Percentiles rank a stretch among this genome's conserved stretches.
Evolutionary conservation across 2,113 vertebrate genomes (phyloP).

Genomic region (Chaenocephalus aceratus): DNA sequence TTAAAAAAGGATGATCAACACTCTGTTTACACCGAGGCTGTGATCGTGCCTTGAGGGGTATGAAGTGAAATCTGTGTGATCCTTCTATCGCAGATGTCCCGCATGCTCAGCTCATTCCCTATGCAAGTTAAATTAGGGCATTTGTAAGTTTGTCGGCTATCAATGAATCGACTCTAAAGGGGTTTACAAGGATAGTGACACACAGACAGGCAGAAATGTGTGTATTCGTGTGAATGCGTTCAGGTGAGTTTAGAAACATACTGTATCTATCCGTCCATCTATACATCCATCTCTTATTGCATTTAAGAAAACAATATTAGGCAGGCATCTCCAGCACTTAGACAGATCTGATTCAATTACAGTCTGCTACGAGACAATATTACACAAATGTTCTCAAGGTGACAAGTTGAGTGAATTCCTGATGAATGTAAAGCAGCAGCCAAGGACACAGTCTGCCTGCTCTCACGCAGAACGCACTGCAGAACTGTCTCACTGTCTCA

Average conservation of each 20-base stretch:
- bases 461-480: conserved; percentile 50
- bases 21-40: conserved; percentile 31
- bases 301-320: conserved; percentile 29
- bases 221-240: background rate
- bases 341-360: conserved; percentile 72
- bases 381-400: conserved; percentile 73
- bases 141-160: conserved; percentile 60
- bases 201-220: conserved; percentile 23
- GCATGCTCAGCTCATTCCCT: conserved; percentile 47
- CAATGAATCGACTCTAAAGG: conserved; percentile 51
- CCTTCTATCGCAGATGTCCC: conserved; percentile 43
- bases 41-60: conserved; percentile 33
- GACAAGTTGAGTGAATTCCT: conserved; percentile 72
- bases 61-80: conserved; percentile 52
- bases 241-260: conserved; percentile 13
- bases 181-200: conserved; percentile 44
- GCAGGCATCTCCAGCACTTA: conserved; percentile 62
- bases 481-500: conserved; percentile 50
- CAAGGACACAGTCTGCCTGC: conserved; percentile 63
- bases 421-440: conserved; percentile 68
- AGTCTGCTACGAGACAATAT: conserved; percentile 70
- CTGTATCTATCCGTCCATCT: background rate
- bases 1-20: conserved; percentile 2
- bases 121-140: conserved; percentile 41
- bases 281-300: conserved; percentile 10